A percentile compares a stretch with the other conserved stretches of the same genome.
Conservation (phyloP, 2,888 invertebrate species). For the Drosophila recens region DNA sequence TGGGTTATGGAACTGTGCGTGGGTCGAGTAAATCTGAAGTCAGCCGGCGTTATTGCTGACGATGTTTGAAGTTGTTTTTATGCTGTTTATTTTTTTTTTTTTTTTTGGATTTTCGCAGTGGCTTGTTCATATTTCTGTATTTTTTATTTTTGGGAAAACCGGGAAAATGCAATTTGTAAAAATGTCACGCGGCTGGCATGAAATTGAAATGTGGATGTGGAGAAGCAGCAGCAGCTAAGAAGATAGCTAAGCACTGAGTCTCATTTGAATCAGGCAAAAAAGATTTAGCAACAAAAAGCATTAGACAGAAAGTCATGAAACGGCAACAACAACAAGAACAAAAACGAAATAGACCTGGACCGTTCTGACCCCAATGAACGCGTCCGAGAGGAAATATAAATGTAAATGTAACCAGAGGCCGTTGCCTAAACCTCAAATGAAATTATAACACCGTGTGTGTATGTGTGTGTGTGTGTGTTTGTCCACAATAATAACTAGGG, state of each 20-base stretch:
- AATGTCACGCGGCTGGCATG: slow-evolving; percentile 60
- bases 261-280: slow-evolving; percentile 56
- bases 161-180: slow-evolving; percentile 68
- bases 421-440: slow-evolving; percentile 64
- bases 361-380: slow-evolving; percentile 32
- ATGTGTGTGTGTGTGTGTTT: slow-evolving; percentile 9
- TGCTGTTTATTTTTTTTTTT: slow-evolving; percentile 1
- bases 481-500: slow-evolving; percentile 37
- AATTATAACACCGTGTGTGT: slow-evolving; percentile 66
- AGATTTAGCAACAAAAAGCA: slow-evolving; percentile 51
- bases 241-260: slow-evolving; percentile 30
- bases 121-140: slow-evolving; percentile 4
- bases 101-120: background rate
- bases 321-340: slow-evolving; percentile 7
- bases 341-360: slow-evolving; percentile 1
- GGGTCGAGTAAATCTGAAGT: slow-evolving; percentile 20
- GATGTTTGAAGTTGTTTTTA: slow-evolving; percentile 45
- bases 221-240: slow-evolving; percentile 6
- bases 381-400: slow-evolving; percentile 74
- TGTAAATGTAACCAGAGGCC: slow-evolving; percentile 70
- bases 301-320: slow-evolving; percentile 57
- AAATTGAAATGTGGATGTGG: slow-evolving; percentile 49
- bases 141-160: background rate
- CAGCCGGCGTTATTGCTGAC: slow-evolving; percentile 55
- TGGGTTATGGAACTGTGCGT: slow-evolving; percentile 2